A percentile compares a stretch with the other conserved stretches of the same genome.
These are phyloP conservation scores for Periophthalmus modestus DNA, from an alignment of 2,113 vertebrate genomes.

Conservation along the genomic window DNA sequence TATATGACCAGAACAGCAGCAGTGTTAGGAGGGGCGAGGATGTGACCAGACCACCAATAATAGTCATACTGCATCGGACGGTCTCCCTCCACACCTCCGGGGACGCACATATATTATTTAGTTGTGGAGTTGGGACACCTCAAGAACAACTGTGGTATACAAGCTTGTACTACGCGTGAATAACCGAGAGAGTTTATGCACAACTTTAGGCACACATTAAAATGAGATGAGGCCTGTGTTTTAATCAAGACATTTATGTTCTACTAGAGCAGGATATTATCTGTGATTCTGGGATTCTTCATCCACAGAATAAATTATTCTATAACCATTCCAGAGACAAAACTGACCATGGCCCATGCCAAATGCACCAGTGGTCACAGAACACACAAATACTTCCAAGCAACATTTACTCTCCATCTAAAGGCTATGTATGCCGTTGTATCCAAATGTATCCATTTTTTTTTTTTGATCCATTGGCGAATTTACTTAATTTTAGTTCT, in stretches of 20 bases:
- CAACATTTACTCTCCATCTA: too few relatives aligned
- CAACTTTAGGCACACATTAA: slow-evolving; percentile 3
- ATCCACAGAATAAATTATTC: background rate
- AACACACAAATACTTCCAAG: background rate
- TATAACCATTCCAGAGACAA: background rate
- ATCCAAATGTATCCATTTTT: too few relatives aligned
- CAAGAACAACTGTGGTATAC: slow-evolving; percentile 28
- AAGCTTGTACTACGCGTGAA: background rate
- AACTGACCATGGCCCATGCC: background rate
- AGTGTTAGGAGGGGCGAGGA: slow-evolving; percentile 34
- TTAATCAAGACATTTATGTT: background rate
- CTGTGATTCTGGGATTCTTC: background rate
- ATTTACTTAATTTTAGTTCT: too few relatives aligned
- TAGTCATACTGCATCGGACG: background rate
- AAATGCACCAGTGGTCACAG: background rate
- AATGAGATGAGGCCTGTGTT: background rate
- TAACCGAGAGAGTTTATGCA: background rate
- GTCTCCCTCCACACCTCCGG: slow-evolving; percentile 22
- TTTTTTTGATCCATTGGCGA: too few relatives aligned
- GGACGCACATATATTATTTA: slow-evolving; percentile 47
- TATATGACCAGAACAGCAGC: slow-evolving; percentile 43
- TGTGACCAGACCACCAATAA: slow-evolving; percentile 56
- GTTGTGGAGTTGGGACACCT: slow-evolving; percentile 23
- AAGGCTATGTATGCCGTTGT: too few relatives aligned
- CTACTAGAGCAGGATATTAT: background rate